A percentile compares a stretch with the other conserved stretches of the same genome.
Evolutionary conservation across 2,797 vertebrate genomes (phyloP).

Genomic region (Ateles fusciceps): DNA sequence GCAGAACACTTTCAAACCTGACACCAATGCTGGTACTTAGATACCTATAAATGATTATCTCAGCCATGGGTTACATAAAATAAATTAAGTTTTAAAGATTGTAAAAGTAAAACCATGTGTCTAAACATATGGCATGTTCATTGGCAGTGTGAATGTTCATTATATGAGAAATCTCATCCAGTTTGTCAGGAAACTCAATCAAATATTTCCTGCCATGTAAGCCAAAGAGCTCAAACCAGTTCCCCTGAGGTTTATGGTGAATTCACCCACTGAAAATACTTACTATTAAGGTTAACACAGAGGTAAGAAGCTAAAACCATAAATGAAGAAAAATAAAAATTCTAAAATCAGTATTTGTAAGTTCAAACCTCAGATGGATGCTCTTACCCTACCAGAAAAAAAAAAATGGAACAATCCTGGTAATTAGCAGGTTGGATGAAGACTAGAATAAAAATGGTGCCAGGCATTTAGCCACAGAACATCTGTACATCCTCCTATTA

Average conservation of each 20-base stretch:
- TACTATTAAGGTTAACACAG: background rate
- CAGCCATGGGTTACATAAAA: constrained; percentile 54
- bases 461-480: background rate
- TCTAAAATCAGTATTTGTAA: constrained; percentile 5
- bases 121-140: constrained; percentile 65
- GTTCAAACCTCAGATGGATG: background rate
- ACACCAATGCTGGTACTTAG: constrained; percentile 6
- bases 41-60: constrained; percentile 58
- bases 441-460: background rate
- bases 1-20: constrained; percentile 35
- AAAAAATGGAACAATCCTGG: background rate
- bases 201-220: constrained; percentile 46
- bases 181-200: constrained; percentile 57
- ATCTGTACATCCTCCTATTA: background rate
- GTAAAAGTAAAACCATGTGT: constrained; percentile 68
- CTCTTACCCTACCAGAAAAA: background rate
- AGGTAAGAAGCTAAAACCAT: background rate
- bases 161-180: constrained; percentile 37
- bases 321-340: background rate
- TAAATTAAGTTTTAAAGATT: constrained; percentile 73
- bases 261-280: background rate
- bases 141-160: constrained; percentile 44
- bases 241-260: background rate
- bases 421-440: background rate
- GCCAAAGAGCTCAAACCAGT: background rate